Evolutionary conservation across 2,797 vertebrate genomes (phyloP), one percentile per base, ranked within the genome.

Genomic region (Poeciliopsis gracilis): DNA sequence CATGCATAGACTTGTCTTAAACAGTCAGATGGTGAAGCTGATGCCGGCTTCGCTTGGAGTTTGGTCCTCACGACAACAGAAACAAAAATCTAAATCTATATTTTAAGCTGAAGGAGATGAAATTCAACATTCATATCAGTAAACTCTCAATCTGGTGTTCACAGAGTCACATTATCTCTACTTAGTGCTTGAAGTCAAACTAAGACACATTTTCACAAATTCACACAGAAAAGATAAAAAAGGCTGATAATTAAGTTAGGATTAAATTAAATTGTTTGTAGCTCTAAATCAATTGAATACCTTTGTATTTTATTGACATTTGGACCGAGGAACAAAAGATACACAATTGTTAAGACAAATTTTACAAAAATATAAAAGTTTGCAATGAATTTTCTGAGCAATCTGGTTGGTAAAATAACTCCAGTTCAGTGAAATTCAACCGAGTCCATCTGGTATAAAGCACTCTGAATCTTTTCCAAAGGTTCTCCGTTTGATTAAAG

Each of bases 41-140:
- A 57, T 41, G 61, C 78, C 13, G 45, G 89, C 91, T 91, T 91
- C 87, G 93, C 88, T 88, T 91, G 76, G 82, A 46, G 79, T 81
- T 85, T 83, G 87, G 91, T 90, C 49, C 47, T 85, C 83, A 91
- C 87, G 89, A 87, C 55, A 87, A 93, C 92, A 30, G 49, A 0
- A 49, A 80, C 59, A 77, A 36, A 73, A 75, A 28, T 57, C 74
- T 33, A 70, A 36, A 66, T 71, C 28, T 69, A 43, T 72, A 25
- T 51, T 82, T 85, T 80, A 78, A 43, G 87, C 87, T 86, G 84
- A 90, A 78, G 9, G 4, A 16, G 45, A 73, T 49, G 84, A 90
- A 84, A 90, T 89, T 79, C 63, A 80, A 92, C 33, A 75, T 23
- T 41, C 43, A 33, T 47, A 38, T 77, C 82, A 61, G 81, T 36